phyloP scores from a whole-genome alignment of 2,113 vertebrate genomes.

The Rhinoderma darwinii region DNA sequence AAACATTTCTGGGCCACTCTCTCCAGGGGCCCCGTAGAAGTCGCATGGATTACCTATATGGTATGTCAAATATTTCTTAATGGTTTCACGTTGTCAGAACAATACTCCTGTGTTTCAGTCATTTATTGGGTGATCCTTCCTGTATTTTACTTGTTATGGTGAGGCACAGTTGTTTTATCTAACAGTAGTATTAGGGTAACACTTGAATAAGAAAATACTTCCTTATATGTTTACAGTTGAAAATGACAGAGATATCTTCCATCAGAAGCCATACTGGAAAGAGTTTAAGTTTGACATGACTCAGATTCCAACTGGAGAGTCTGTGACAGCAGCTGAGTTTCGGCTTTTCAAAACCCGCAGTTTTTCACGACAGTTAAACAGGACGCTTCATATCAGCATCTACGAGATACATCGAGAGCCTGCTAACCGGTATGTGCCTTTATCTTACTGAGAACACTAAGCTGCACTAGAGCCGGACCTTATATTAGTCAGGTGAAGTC shows the following conservation, averaged over 20 bases:
- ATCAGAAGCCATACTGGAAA: conserved; percentile 91
- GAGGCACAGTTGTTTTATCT: not conserved
- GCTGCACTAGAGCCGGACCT: not conserved
- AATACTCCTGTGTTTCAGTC: not conserved
- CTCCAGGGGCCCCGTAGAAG: too few species aligned
- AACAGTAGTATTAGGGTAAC: not conserved
- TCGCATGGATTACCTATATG: too few species aligned
- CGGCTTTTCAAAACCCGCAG: conserved; percentile 91
- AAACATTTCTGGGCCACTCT: too few species aligned
- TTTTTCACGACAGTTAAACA: conserved; percentile 73
- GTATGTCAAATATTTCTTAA: too few species aligned
- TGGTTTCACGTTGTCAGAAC: too few species aligned
- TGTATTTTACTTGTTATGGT: not conserved
- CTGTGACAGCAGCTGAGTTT: conserved; percentile 88
- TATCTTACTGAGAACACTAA: not conserved
- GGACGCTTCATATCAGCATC: conserved; percentile 86
- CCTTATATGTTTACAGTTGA: conserved; percentile 79
- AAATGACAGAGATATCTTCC: conserved; percentile 82
- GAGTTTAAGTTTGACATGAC: conserved; percentile 94
- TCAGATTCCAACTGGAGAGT: conserved; percentile 86
- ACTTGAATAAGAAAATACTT: not conserved
- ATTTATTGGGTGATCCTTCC: not conserved
- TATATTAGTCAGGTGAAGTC: not conserved
- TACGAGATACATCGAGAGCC: conserved; percentile 84
- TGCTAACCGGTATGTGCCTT: conserved; percentile 77